phyloP scores from a whole-genome alignment of 2,113 vertebrate genomes.

The Xyliphius kryptos region DNA sequence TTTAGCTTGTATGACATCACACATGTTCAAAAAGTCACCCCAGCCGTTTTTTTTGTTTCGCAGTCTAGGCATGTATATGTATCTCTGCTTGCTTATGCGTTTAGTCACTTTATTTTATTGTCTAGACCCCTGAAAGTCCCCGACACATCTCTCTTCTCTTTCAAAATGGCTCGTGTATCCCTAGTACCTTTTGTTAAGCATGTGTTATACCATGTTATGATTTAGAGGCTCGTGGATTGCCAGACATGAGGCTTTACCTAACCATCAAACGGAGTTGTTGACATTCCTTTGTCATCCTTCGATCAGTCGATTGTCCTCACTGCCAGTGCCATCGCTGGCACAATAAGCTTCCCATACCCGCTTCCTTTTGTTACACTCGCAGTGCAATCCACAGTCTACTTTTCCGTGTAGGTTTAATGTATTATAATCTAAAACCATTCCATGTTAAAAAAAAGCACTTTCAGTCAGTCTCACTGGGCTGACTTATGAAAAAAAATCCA shows the following conservation, averaged over 20 bases:
- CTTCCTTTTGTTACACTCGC: slow-evolving; percentile 54
- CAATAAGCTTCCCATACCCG: slow-evolving; percentile 65
- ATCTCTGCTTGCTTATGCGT: slow-evolving; percentile 74
- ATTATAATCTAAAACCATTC: slow-evolving; percentile 77
- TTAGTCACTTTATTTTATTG: slow-evolving; percentile 86
- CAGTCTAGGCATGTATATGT: slow-evolving; percentile 67
- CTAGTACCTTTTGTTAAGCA: slow-evolving; percentile 59
- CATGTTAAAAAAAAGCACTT: slow-evolving; percentile 84
- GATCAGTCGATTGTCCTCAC: slow-evolving; percentile 32
- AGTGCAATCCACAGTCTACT: slow-evolving; percentile 68
- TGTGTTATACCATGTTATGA: slow-evolving; percentile 63
- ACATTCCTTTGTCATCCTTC: slow-evolving; percentile 2
- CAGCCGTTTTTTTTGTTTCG: slow-evolving; percentile 55
- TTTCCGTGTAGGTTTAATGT: slow-evolving; percentile 34
- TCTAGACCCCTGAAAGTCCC: slow-evolving; percentile 56
- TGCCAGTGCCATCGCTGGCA: slow-evolving; percentile 68
- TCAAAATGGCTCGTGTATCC: slow-evolving; percentile 63
- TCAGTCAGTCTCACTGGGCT: slow-evolving; percentile 70
- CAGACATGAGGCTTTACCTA: slow-evolving; percentile 50
- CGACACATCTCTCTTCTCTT: slow-evolving; percentile 69
- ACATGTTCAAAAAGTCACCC: slow-evolving; percentile 53
- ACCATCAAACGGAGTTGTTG: slow-evolving; percentile 45
- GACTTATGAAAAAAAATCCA: slow-evolving; percentile 52
- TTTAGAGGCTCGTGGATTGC: slow-evolving; percentile 64
- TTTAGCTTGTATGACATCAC: slow-evolving; percentile 59